phyloP scores from a whole-genome alignment of 2,888 invertebrate genomes.

The Amphiduros pacificus region DNA sequence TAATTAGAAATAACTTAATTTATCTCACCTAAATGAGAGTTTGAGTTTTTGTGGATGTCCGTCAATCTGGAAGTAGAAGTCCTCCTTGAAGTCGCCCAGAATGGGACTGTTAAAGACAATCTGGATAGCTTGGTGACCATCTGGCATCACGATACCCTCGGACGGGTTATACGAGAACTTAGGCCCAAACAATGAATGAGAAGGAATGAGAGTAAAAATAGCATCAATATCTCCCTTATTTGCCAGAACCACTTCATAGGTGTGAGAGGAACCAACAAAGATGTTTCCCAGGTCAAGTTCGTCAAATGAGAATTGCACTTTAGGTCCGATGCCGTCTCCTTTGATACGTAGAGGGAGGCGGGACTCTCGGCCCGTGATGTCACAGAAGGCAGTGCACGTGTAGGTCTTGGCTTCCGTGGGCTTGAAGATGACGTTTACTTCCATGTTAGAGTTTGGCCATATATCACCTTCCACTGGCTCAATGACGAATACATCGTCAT shows the following conservation, averaged over 20 bases:
- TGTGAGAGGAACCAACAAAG: constrained; percentile 57
- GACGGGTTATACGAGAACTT: constrained; percentile 57
- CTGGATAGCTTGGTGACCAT: constrained; percentile 57
- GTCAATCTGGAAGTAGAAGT: constrained; percentile 56
- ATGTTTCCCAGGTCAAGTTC: constrained; percentile 58
- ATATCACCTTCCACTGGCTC: constrained; percentile 59
- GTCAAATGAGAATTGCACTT: constrained; percentile 56
- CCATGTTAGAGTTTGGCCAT: constrained; percentile 58
- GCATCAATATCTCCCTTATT: constrained; percentile 61
- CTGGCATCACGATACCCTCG: constrained; percentile 57
- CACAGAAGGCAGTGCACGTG: constrained; percentile 56
- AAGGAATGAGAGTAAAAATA: constrained; percentile 50
- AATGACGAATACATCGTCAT: constrained; percentile 55
- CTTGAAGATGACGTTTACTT: constrained; percentile 56
- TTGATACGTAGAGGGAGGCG: constrained; percentile 55
- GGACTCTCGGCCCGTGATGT: constrained; percentile 58
- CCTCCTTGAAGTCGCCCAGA: constrained; percentile 58
- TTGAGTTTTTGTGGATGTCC: constrained; percentile 49
- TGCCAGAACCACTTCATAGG: constrained; percentile 57
- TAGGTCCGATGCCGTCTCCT: constrained; percentile 59
- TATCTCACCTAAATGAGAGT: constrained; percentile 48
- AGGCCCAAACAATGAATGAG: constrained; percentile 50
- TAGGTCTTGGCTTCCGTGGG: constrained; percentile 56
- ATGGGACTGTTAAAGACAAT: constrained; percentile 52
- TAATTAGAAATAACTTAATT: not conserved